phyloP scores from a whole-genome alignment of 1,140 invertebrate species.

The Dinoponera quadriceps region DNA sequence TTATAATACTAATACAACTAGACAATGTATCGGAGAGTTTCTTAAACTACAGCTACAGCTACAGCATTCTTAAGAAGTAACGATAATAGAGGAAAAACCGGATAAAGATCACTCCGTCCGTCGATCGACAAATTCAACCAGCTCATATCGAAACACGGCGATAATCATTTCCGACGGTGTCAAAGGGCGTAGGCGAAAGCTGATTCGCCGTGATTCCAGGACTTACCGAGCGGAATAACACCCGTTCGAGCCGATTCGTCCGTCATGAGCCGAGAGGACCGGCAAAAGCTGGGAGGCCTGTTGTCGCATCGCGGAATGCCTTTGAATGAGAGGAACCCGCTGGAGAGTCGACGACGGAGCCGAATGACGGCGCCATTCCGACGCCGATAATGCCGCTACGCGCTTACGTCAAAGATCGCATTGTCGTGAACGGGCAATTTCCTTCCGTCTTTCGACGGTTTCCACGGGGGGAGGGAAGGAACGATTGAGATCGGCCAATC shows the following conservation, averaged over 20 bases:
- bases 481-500: slow-evolving; percentile 33
- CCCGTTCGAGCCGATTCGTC: slow-evolving; percentile 50
- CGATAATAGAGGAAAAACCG: too few relatives aligned
- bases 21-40: too few relatives aligned
- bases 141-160: slow-evolving; percentile 11
- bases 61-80: too few relatives aligned
- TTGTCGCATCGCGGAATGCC: slow-evolving; percentile 15
- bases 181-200: slow-evolving; percentile 5
- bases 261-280: neutral
- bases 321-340: slow-evolving; percentile 28
- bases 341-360: slow-evolving; percentile 14
- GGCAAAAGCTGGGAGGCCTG: slow-evolving; percentile 31
- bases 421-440: slow-evolving; percentile 56
- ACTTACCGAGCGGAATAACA: slow-evolving; percentile 40
- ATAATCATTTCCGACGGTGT: slow-evolving; percentile 18
- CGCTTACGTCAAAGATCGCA: slow-evolving; percentile 52
- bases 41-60: too few relatives aligned
- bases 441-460: slow-evolving; percentile 35
- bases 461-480: neutral
- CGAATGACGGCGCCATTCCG: slow-evolving; percentile 16
- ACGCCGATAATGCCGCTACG: slow-evolving; percentile 41
- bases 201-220: slow-evolving; percentile 5
- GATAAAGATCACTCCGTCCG: neutral
- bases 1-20: too few relatives aligned
- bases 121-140: neutral